A percentile compares a stretch with the other conserved stretches of the same genome.
Evolutionary conservation across 2,113 vertebrate species (phyloP).

Genomic region (Nothobranchius furzeri): DNA sequence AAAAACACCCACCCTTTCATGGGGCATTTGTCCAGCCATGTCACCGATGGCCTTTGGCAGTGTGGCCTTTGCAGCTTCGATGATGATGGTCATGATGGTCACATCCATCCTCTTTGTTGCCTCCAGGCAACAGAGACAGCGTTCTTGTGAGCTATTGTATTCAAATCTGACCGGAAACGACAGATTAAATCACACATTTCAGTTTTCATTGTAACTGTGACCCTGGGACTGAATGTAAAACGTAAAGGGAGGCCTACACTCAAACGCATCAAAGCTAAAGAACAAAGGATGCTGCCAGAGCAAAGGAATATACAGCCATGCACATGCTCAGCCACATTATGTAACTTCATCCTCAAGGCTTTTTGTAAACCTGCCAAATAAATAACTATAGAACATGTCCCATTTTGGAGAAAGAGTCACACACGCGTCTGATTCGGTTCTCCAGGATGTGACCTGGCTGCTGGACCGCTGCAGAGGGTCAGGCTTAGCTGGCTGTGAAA

Average conservation of each 20-base stretch:
- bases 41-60: not conserved
- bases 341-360: slow-evolving; percentile 31
- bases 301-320: not conserved
- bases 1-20: not conserved
- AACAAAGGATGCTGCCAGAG: slow-evolving; percentile 5
- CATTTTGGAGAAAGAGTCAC: slow-evolving; percentile 10
- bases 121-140: slow-evolving; percentile 3
- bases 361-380: slow-evolving; percentile 44
- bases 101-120: slow-evolving; percentile 15
- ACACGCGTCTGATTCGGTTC: not conserved
- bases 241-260: slow-evolving; percentile 1
- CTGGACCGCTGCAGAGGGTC: slow-evolving; percentile 3
- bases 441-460: slow-evolving; percentile 11
- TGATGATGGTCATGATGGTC: slow-evolving; percentile 17
- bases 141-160: slow-evolving; percentile 14
- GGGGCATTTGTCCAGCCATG: slow-evolving; percentile 21
- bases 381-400: slow-evolving; percentile 14
- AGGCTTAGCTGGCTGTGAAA: not conserved
- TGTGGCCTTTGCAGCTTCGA: not conserved
- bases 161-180: slow-evolving; percentile 22
- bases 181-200: slow-evolving; percentile 3
- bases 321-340: slow-evolving; percentile 25
- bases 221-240: slow-evolving; percentile 11
- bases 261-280: not conserved
- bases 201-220: not conserved